Evolutionary conservation across 1,140 invertebrate species (phyloP).

Genomic region (Drusus annulatus): DNA sequence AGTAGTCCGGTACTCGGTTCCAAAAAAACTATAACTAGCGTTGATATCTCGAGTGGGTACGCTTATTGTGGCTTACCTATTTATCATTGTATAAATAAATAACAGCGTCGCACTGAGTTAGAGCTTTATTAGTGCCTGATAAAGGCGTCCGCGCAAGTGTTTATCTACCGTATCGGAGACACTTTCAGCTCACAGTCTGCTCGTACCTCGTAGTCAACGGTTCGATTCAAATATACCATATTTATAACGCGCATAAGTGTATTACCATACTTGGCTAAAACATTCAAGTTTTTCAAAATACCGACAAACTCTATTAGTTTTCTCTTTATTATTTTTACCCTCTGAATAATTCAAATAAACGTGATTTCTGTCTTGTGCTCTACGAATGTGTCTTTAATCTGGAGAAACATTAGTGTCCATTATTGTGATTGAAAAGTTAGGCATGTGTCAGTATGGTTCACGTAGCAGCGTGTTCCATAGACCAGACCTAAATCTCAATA

Average conservation of each 20-base stretch:
- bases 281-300: background rate
- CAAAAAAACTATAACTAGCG: background rate
- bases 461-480: slow-evolving; percentile 30
- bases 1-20: background rate
- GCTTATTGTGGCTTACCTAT: background rate
- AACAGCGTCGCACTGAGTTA: background rate
- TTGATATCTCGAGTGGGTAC: slow-evolving; percentile 27
- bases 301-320: background rate
- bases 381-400: background rate
- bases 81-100: slow-evolving; percentile 22
- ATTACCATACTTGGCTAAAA: background rate
- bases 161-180: slow-evolving; percentile 14
- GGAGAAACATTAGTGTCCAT: background rate
- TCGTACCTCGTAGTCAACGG: background rate
- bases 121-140: slow-evolving; percentile 23
- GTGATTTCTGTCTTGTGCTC: slow-evolving; percentile 27
- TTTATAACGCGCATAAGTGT: no score
- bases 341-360: background rate
- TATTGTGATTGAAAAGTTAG: background rate
- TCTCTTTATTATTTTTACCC: background rate
- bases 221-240: background rate
- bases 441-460: slow-evolving; percentile 32
- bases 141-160: slow-evolving; percentile 30
- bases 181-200: slow-evolving; percentile 1
- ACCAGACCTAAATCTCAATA: slow-evolving; percentile 33